Conservation (phyloP, 2,797 vertebrate genomes). For the Acrossocheilus wenchowensis region DNA sequence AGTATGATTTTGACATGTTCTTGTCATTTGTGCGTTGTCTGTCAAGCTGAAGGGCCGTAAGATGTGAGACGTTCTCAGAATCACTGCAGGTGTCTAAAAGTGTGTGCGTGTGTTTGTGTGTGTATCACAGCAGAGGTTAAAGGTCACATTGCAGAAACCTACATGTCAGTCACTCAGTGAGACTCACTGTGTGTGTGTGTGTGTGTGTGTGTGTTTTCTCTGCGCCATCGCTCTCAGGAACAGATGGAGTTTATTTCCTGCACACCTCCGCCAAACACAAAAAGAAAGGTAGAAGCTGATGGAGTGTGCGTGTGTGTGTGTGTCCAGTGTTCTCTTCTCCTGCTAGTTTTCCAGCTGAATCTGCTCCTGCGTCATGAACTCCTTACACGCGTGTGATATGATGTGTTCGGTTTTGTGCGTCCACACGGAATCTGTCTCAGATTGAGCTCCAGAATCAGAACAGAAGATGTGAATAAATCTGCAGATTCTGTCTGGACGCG, state of each 20-base stretch:
- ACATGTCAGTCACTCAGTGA: neutral
- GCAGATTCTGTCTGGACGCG: neutral
- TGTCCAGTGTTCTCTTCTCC: neutral
- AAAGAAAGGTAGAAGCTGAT: constrained; percentile 86
- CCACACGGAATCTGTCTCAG: neutral
- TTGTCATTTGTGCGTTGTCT: too few relatives aligned
- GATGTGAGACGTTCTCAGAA: neutral
- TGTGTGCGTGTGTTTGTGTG: neutral
- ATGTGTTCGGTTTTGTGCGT: neutral
- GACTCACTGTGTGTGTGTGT: neutral
- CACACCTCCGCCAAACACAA: constrained; percentile 92
- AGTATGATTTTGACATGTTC: neutral
- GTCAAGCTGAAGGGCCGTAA: neutral
- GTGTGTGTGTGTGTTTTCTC: constrained; percentile 20
- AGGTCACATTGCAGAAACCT: neutral
- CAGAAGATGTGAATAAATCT: neutral
- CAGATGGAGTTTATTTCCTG: constrained; percentile 91
- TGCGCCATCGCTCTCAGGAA: constrained; percentile 74
- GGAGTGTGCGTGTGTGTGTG: constrained; percentile 27
- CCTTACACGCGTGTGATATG: neutral
- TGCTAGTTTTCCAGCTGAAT: neutral
- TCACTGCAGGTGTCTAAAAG: neutral
- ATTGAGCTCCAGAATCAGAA: neutral
- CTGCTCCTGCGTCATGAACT: neutral
- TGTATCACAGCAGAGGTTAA: neutral